phyloP scores from a whole-genome alignment of 2,888 invertebrate genomes.

The Macroteleia sp. region DNA sequence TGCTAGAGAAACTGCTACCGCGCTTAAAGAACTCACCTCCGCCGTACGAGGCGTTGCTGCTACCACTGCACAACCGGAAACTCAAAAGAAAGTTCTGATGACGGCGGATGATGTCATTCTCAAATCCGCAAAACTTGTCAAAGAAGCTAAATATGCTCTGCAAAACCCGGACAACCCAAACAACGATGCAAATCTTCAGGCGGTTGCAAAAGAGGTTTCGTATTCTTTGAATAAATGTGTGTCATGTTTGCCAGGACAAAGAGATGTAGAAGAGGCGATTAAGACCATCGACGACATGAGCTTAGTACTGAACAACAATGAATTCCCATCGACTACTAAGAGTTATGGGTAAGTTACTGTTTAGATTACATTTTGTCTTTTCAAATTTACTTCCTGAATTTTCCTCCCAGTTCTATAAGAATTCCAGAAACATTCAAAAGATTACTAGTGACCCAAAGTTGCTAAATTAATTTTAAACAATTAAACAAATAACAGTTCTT shows the following conservation, averaged over 20 bases:
- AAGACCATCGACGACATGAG: constrained; percentile 91
- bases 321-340: constrained; percentile 90
- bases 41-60: constrained; percentile 92
- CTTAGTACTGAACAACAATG: constrained; percentile 89
- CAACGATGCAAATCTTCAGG: constrained; percentile 86
- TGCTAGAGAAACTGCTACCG: too few relatives aligned
- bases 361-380: too few relatives aligned
- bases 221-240: constrained; percentile 88
- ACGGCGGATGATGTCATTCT: constrained; percentile 92
- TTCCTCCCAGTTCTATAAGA: too few relatives aligned
- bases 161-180: constrained; percentile 87
- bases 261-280: constrained; percentile 96
- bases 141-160: constrained; percentile 92
- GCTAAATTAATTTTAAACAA: too few relatives aligned
- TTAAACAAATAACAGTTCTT: too few relatives aligned
- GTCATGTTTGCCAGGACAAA: constrained; percentile 95
- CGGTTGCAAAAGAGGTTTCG: constrained; percentile 90
- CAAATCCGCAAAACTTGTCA: constrained; percentile 90
- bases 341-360: constrained; percentile 86
- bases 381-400: too few relatives aligned
- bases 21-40: too few relatives aligned
- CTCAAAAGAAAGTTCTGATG: constrained; percentile 86
- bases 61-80: constrained; percentile 86
- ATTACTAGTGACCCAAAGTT: too few relatives aligned
- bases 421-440: too few relatives aligned